These are phyloP conservation scores for Manduca sexta DNA, from an alignment of 1,140 invertebrate genomes.

Conservation along the genomic window DNA sequence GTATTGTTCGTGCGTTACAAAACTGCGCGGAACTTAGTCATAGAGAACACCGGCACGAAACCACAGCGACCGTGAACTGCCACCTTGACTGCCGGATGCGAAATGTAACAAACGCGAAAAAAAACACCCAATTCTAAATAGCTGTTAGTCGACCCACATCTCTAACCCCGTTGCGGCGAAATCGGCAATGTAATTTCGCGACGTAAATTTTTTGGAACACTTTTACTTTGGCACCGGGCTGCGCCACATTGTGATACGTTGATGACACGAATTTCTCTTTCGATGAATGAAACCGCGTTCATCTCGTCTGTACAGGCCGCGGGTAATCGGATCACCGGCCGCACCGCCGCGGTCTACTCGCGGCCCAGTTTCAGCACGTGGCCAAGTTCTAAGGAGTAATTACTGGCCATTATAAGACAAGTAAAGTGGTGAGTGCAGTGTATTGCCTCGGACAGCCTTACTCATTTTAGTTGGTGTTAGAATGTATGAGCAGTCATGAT, in stretches of 20 bases:
- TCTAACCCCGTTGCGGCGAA: slow-evolving; percentile 63
- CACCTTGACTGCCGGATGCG: slow-evolving; percentile 33
- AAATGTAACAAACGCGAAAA: slow-evolving; percentile 36
- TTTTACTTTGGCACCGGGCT: slow-evolving; percentile 64
- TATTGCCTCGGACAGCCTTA: too few relatives aligned
- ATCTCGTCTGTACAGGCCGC: too few relatives aligned
- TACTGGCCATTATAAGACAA: slow-evolving; percentile 40
- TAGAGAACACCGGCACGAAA: slow-evolving; percentile 19
- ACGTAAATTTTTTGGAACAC: slow-evolving; percentile 69
- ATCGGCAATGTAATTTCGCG: slow-evolving; percentile 71
- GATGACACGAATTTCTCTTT: slow-evolving; percentile 71
- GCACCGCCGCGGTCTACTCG: too few relatives aligned
- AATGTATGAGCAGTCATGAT: too few relatives aligned
- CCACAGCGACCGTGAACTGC: slow-evolving; percentile 45
- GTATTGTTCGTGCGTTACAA: too few relatives aligned
- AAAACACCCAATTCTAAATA: slow-evolving; percentile 57
- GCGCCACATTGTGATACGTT: slow-evolving; percentile 38
- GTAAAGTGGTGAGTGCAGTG: slow-evolving; percentile 33
- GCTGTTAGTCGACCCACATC: slow-evolving; percentile 69
- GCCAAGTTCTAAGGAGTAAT: slow-evolving; percentile 11
- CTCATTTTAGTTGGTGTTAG: too few relatives aligned
- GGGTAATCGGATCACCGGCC: background rate
- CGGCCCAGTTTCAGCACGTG: too few relatives aligned
- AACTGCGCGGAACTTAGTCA: slow-evolving; percentile 6
- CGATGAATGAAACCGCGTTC: slow-evolving; percentile 31